phyloP scores from a whole-genome alignment of 2,888 invertebrate species.

The Tethea ocularis region DNA sequence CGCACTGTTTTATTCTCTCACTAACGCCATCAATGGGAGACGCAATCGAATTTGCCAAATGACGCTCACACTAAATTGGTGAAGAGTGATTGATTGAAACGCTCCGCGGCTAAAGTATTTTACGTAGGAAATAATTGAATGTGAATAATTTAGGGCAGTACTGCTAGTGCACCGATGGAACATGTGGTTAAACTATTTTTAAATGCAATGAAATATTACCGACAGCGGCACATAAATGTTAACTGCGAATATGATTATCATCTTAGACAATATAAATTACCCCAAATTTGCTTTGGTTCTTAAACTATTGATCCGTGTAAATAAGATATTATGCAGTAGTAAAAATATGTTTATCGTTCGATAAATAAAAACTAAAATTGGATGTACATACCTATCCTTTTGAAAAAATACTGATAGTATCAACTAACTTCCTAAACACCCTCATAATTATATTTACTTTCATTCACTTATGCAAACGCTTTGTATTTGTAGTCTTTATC shows the following conservation, averaged over 20 bases:
- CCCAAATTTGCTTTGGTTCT: no score
- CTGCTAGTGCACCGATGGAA: conserved; percentile 17
- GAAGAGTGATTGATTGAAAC: conserved; percentile 77
- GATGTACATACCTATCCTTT: no score
- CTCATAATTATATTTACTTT: no score
- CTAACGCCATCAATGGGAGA: conserved; percentile 65
- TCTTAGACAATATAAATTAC: not conserved
- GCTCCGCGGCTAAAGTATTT: conserved; percentile 63
- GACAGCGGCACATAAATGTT: conserved; percentile 11
- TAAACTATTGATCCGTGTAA: no score
- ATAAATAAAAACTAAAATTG: no score
- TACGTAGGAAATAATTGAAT: conserved; percentile 66
- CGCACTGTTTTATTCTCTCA: conserved; percentile 72
- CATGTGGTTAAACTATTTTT: conserved; percentile 16
- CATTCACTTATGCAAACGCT: no score
- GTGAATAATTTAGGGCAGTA: conserved; percentile 58
- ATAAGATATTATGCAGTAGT: no score
- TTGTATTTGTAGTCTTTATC: no score
- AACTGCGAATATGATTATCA: not conserved
- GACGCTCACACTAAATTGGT: conserved; percentile 75
- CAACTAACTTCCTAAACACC: no score
- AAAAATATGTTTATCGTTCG: no score
- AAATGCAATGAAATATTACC: conserved; percentile 16
- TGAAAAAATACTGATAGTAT: no score
- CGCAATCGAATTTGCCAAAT: conserved; percentile 79